A percentile compares a stretch with the other conserved stretches of the same genome.
Evolutionary conservation across 2,888 invertebrate species (phyloP).

Genomic region (Clivina fossor): DNA sequence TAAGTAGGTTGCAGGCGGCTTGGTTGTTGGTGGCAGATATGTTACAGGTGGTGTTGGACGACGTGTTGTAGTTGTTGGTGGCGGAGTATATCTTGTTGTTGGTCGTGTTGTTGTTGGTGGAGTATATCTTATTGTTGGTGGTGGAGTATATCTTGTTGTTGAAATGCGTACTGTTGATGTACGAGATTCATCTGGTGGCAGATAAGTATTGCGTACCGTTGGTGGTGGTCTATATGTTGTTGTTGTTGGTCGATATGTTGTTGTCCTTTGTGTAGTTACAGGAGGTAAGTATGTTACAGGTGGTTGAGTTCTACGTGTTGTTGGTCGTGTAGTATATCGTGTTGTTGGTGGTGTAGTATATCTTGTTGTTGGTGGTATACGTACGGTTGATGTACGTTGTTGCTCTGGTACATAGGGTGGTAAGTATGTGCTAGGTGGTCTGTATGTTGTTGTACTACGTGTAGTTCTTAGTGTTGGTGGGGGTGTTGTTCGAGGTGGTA

Average conservation of each 20-base stretch:
- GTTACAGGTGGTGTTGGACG: background rate
- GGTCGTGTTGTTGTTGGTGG: background rate
- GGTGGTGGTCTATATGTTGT: constrained; percentile 20
- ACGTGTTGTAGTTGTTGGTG: constrained; percentile 1
- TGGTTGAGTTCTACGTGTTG: background rate
- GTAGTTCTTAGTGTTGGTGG: constrained; percentile 9
- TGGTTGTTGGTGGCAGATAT: background rate
- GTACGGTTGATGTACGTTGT: background rate
- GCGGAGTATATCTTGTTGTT: constrained; percentile 17
- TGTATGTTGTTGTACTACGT: constrained; percentile 5
- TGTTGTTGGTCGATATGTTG: constrained; percentile 21
- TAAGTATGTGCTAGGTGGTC: constrained; percentile 6
- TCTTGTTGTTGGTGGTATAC: constrained; percentile 1
- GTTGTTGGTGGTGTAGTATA: constrained; percentile 14
- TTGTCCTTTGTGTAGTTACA: constrained; percentile 14
- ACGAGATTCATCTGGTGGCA: background rate
- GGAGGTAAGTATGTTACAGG: constrained; percentile 1
- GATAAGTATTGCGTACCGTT: background rate
- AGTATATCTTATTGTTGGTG: background rate
- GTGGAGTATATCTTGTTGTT: no score
- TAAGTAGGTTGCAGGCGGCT: background rate
- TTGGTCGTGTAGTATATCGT: background rate
- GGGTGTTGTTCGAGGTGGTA: constrained; percentile 8
- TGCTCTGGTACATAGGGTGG: background rate
- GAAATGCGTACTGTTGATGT: no score